Percentiles rank a stretch among this genome's conserved stretches.
These are phyloP conservation scores for Agrotis ipsilon DNA, from an alignment of 2,888 invertebrate genomes.

Conservation along the genomic window DNA sequence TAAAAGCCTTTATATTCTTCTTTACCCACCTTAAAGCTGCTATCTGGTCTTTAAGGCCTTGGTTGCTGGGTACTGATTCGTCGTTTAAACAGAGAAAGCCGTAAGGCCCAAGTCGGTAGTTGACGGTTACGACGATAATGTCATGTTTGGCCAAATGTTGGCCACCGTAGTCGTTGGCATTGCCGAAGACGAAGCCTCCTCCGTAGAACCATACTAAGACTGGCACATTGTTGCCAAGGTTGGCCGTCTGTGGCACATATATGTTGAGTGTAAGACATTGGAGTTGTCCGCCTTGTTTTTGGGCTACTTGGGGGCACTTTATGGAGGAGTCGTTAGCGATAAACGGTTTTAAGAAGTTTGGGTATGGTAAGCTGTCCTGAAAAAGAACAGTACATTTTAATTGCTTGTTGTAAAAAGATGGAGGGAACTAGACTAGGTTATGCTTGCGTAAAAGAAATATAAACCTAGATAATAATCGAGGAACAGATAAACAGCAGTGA, in stretches of 20 bases:
- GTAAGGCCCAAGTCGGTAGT: slow-evolving; percentile 82
- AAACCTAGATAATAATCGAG: no score
- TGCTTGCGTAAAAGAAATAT: no score
- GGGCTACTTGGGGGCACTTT: slow-evolving; percentile 72
- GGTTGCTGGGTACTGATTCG: slow-evolving; percentile 74
- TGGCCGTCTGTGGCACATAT: slow-evolving; percentile 69
- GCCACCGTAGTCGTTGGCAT: slow-evolving; percentile 74
- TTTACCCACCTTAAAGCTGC: slow-evolving; percentile 79
- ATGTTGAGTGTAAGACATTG: slow-evolving; percentile 74
- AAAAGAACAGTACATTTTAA: background rate
- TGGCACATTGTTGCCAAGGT: slow-evolving; percentile 65
- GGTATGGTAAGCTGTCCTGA: slow-evolving; percentile 68
- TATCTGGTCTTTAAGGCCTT: slow-evolving; percentile 81
- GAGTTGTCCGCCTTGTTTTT: slow-evolving; percentile 64
- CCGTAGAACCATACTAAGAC: slow-evolving; percentile 83
- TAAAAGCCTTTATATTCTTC: slow-evolving; percentile 77
- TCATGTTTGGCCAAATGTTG: slow-evolving; percentile 73
- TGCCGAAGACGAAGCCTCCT: slow-evolving; percentile 77
- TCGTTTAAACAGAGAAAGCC: slow-evolving; percentile 81
- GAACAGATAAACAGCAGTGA: no score
- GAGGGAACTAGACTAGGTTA: no score
- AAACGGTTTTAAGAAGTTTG: slow-evolving; percentile 71
- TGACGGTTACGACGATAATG: slow-evolving; percentile 74
- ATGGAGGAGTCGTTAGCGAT: slow-evolving; percentile 72
- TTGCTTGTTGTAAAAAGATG: no score